Base-by-base conservation (phyloP, 2,888 invertebrate species). In the Synanthedon vespiformis region DNA sequence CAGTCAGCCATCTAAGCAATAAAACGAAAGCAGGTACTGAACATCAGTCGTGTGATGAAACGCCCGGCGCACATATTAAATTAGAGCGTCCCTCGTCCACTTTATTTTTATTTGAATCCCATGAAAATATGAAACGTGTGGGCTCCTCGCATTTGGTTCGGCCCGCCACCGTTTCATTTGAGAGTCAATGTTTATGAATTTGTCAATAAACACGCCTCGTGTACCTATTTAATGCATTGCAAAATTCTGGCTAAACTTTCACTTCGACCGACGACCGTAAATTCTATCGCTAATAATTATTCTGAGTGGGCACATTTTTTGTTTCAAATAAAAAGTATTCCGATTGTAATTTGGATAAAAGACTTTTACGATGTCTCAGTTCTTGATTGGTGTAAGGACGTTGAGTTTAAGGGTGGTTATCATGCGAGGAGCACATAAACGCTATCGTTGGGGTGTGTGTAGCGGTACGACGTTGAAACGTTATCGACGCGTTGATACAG, bases 101-200 rank as follows among this genome's bases (percentile, higher is more conserved):
- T 84, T 84, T 82, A 83, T 84, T 85, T 86, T 83, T 83, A 84
- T 85, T 82, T 74, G 80, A 81, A 85, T 80, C 80, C 81, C 82
- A 84, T 84, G 81, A 85, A 85, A 84, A 82, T 81, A 83, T 81
- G 77, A 65, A 74, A 69, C 72, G 74, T 78, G 78, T 81, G 77
- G 77, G 80, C 74, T 73, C 76, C 11, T 12, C 22, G 18, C 12
- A 16, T 22, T 48, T 14, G 16, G 22, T 16, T 12, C 48, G 48
- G 48, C 67, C 70, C 68, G 70, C 67, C 72, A 64, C 71, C 76
- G 67, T 77, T 82, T 80, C 78, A 75, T 79, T 72, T 72, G 74
- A 67, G 73, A 78, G 79, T 80, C 83, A 80, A 83, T 83, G 80
- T 83, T 83, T 85, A 82, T 84, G 80, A 82, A 84, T 84, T 85